Percentiles rank a stretch among this genome's conserved stretches.
Evolutionary conservation across 2,113 vertebrate genomes (phyloP).

Genomic region (Carassius carassius): DNA sequence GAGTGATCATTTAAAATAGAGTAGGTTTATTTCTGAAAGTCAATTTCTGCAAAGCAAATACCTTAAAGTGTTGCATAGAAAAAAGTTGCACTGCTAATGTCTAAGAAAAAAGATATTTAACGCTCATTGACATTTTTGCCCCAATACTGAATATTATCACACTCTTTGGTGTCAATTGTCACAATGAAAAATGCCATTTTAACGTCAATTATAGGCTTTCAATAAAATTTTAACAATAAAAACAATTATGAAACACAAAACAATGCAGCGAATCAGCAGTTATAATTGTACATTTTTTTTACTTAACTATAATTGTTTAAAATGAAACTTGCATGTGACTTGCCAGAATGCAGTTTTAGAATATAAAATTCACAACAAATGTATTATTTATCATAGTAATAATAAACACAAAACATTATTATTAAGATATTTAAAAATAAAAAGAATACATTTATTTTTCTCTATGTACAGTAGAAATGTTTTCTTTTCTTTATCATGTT

Average conservation of each 20-base stretch:
- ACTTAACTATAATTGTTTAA: too few relatives aligned
- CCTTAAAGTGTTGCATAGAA: not conserved
- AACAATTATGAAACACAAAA: not conserved
- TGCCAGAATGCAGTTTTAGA: too few relatives aligned
- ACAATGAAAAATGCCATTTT: not conserved
- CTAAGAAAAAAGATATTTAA: not conserved
- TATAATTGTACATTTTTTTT: too few relatives aligned
- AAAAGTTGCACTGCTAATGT: not conserved
- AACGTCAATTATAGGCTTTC: not conserved
- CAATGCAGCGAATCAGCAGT: not conserved
- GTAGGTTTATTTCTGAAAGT: not conserved
- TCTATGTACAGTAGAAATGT: not conserved
- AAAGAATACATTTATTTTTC: not conserved
- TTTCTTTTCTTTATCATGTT: not conserved
- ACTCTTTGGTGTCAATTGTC: too few relatives aligned
- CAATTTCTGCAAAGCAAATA: conserved; percentile 5
- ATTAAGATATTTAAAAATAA: not conserved
- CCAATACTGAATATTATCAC: not conserved
- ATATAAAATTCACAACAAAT: too few relatives aligned
- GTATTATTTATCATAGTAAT: not conserved
- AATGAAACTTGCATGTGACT: too few relatives aligned
- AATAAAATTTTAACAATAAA: not conserved
- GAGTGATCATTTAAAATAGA: conserved; percentile 15
- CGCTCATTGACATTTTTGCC: not conserved
- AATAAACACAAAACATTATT: not conserved